Conservation (phyloP, 1,140 invertebrate genomes). For the Dermatophagoides farinae region DNA sequence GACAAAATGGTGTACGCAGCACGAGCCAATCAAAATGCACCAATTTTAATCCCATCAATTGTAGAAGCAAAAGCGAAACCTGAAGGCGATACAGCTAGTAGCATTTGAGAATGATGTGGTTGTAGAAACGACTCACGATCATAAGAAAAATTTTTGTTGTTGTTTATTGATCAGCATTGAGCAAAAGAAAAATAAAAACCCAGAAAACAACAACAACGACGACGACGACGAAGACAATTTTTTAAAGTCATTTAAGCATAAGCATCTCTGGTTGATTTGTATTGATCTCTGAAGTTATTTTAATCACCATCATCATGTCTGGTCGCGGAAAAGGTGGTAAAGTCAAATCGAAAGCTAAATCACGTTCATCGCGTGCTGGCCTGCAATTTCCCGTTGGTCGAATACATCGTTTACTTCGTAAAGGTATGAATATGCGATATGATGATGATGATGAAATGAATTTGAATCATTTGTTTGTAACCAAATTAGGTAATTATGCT, state of each 20-base stretch:
- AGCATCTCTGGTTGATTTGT: not conserved
- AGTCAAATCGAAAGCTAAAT: conserved; percentile 30
- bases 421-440: too few relatives aligned
- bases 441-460: too few relatives aligned
- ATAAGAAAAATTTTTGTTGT: too few relatives aligned
- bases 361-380: conserved; percentile 39
- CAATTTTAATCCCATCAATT: too few relatives aligned
- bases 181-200: too few relatives aligned
- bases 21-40: not conserved
- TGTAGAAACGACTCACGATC: too few relatives aligned
- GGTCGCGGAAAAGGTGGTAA: conserved; percentile 17
- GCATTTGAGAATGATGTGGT: not conserved
- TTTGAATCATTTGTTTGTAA: too few relatives aligned
- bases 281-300: not conserved
- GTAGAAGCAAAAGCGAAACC: not conserved
- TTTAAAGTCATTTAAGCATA: too few relatives aligned
- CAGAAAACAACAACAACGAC: too few relatives aligned
- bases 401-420: conserved; percentile 43
- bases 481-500: conserved; percentile 23
- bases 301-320: not conserved
- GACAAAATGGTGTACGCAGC: not conserved
- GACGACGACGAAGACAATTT: too few relatives aligned
- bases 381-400: conserved; percentile 45
- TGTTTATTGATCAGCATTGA: too few relatives aligned
- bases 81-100: not conserved